phyloP scores from a whole-genome alignment of 2,888 invertebrate species.

The Sicus ferrugineus region DNA sequence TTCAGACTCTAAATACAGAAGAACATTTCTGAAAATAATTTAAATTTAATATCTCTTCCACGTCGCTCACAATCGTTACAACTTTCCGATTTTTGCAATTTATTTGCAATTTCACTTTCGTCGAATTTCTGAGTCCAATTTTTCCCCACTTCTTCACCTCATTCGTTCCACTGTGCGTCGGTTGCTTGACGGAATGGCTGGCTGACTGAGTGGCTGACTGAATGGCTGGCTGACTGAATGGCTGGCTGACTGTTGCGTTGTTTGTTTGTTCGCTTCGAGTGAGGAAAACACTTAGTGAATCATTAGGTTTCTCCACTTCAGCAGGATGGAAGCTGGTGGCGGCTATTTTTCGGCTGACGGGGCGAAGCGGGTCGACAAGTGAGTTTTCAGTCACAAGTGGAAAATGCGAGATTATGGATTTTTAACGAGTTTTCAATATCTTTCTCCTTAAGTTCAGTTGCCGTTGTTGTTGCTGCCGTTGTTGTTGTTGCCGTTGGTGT shows the following conservation, averaged over 20 bases:
- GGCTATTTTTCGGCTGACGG: no score
- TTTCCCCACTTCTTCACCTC: no score
- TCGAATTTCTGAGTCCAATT: no score
- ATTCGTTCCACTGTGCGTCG: background rate
- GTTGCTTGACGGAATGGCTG: background rate
- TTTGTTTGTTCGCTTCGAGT: no score
- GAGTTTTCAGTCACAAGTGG: constrained; percentile 21
- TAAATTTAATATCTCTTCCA: no score
- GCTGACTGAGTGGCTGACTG: no score
- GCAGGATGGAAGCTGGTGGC: background rate
- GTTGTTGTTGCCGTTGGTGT: background rate
- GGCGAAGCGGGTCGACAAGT: background rate
- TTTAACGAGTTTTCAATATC: constrained; percentile 65
- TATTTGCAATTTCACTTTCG: no score
- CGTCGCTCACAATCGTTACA: no score
- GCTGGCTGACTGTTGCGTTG: background rate
- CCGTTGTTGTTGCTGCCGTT: background rate
- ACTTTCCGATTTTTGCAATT: no score
- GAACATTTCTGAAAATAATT: no score
- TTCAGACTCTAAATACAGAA: no score
- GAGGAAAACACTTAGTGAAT: constrained; percentile 23
- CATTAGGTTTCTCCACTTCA: constrained; percentile 17
- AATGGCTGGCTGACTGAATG: no score
- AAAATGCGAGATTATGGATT: constrained; percentile 59
- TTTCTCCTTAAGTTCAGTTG: constrained; percentile 35